phyloP scores from a whole-genome alignment of 2,888 invertebrate species.

The Drosophila anceps region DNA sequence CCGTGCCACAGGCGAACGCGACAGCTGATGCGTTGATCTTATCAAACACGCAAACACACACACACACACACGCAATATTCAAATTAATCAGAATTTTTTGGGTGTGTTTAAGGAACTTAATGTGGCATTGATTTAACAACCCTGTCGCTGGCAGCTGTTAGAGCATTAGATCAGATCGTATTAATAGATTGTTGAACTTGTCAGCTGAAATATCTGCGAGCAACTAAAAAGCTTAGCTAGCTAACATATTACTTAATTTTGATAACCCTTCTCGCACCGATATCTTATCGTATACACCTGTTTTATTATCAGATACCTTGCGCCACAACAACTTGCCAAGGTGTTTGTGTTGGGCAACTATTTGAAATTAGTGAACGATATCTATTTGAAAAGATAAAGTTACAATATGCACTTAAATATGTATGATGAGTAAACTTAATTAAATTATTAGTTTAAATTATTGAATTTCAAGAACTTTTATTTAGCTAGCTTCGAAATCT shows the following conservation, averaged over 20 bases:
- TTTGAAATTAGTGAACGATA: slow-evolving; percentile 16
- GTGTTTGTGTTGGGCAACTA: slow-evolving; percentile 25
- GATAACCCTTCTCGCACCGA: slow-evolving; percentile 2
- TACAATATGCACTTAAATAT: slow-evolving; percentile 3
- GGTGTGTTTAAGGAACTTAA: slow-evolving; percentile 24
- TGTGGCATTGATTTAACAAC: slow-evolving; percentile 54
- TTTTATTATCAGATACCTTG: slow-evolving; percentile 33
- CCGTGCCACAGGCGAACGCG: slow-evolving; percentile 15
- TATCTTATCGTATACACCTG: slow-evolving; percentile 54
- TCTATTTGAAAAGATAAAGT: slow-evolving; percentile 17
- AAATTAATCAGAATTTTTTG: slow-evolving; percentile 68
- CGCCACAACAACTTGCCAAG: slow-evolving; percentile 33
- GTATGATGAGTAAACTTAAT: neutral
- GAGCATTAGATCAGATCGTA: slow-evolving; percentile 32
- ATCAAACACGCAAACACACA: slow-evolving; percentile 45
- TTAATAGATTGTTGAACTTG: slow-evolving; percentile 10
- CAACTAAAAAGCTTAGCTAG: neutral
- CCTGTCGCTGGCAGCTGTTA: slow-evolving; percentile 52
- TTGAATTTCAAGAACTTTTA: neutral
- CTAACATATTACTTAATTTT: slow-evolving; percentile 29
- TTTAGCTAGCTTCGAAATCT: neutral
- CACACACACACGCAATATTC: slow-evolving; percentile 62
- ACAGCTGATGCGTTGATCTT: slow-evolving; percentile 74
- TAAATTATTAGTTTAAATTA: neutral
- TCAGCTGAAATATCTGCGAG: slow-evolving; percentile 8